These are phyloP conservation scores for Alexandromys oeconomus DNA, from an alignment of 2,797 vertebrate species.

Conservation along the genomic window DNA sequence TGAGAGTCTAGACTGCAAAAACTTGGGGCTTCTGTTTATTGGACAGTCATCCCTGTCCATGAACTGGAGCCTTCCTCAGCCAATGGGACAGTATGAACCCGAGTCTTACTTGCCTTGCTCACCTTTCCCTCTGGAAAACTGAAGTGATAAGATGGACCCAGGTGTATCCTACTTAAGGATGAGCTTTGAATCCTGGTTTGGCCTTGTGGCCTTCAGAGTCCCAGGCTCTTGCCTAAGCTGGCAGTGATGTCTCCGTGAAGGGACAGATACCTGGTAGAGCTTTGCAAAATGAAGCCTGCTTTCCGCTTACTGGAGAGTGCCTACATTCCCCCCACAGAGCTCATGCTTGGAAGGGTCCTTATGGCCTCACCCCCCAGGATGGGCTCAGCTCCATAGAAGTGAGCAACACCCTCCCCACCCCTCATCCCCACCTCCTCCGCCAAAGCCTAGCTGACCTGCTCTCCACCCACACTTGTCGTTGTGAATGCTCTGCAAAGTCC, in stretches of 20 bases:
- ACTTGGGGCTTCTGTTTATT: neutral
- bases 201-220: neutral
- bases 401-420: neutral
- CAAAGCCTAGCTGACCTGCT: neutral
- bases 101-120: neutral
- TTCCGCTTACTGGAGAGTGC: neutral
- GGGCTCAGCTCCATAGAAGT: neutral
- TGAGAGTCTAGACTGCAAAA: neutral
- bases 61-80: neutral
- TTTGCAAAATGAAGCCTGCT: neutral
- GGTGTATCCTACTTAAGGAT: neutral
- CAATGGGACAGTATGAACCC: neutral
- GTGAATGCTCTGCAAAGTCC: neutral
- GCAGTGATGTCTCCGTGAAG: neutral
- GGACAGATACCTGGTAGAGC: neutral
- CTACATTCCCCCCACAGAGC: neutral
- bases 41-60: neutral
- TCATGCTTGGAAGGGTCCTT: neutral
- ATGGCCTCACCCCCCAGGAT: neutral
- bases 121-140: neutral
- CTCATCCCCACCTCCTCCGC: neutral
- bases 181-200: neutral
- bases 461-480: neutral
- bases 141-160: neutral
- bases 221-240: neutral